Evolutionary conservation across 2,888 invertebrate species (phyloP), one percentile per base, ranked within the genome.

Genomic region (Brachyptera risi): DNA sequence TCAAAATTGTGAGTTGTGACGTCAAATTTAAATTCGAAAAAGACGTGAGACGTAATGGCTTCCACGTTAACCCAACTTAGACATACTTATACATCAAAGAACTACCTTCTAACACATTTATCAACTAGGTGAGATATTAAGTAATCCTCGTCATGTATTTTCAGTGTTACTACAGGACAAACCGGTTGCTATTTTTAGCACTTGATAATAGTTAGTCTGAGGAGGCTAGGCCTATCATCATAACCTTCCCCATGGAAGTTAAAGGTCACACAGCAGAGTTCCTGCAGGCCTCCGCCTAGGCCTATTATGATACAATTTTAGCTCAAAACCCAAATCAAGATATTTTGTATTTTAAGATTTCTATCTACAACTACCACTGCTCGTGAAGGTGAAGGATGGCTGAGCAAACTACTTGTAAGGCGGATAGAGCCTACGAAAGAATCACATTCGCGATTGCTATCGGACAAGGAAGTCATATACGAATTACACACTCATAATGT

Each of bases 401-500:
- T 95, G 61, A 91, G 90, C 67, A 95, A 93, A 75, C 78, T 96
- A 65, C 79, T 94, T 70, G 94, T 95, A 44, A 83, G 94, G 65
- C 91, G 88, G 74, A 92, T 96, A 72, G 94, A 96, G 73, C 93
- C 95, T 3, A 93, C 94, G 1, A 95, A 94, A 75, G 95, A 96
- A 74, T 90, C 96, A 2, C 98, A 98, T 76, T 97, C 97, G 71
- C 88, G 95, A 66, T 92, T 96, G 87, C 83, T 98, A 51, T 94
- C 96, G 70, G 94, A 95, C 77, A 96, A 96, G 77, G 97, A 97
- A 77, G 85, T 90, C 61, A 90, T 99, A 70, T 98, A 94, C 77
- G 94, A 96, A 65, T 81, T 98, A 63, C 92, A 96, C 74, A 96
- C 96, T 65, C 96, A 97, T 76, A 92, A 95, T 75, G 91, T 96